A percentile compares a stretch with the other conserved stretches of the same genome.
Evolutionary conservation across 2,888 invertebrate genomes (phyloP).

Genomic region (Cyrtodaria siliqua): DNA sequence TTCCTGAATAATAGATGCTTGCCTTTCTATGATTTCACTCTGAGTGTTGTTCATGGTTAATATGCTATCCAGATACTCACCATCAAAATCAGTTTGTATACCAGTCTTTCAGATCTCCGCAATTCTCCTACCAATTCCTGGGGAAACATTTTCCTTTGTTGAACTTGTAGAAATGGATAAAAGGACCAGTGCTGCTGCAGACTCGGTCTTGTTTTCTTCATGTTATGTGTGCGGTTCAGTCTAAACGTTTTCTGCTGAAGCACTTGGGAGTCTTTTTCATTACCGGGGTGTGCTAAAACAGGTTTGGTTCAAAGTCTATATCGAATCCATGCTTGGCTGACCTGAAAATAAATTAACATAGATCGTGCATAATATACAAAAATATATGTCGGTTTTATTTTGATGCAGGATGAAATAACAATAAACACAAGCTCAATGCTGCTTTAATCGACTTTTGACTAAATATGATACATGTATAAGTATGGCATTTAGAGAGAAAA

Average conservation of each 20-base stretch:
- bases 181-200: constrained; percentile 2
- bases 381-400: no score
- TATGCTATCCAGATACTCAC: background rate
- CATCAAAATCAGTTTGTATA: background rate
- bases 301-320: constrained; percentile 10
- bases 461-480: no score
- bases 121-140: background rate
- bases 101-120: background rate
- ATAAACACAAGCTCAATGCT: no score
- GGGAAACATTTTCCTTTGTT: background rate
- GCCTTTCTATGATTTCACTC: background rate
- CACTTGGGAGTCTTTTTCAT: background rate
- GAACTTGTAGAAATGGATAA: background rate
- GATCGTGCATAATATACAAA: no score
- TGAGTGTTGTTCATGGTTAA: background rate
- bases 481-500: no score
- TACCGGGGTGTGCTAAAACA: background rate
- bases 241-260: background rate
- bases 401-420: no score
- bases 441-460: no score
- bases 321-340: constrained; percentile 4
- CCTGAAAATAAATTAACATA: no score
- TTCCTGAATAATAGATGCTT: background rate
- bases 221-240: background rate
- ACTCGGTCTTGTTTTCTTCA: constrained; percentile 3